A percentile compares a stretch with the other conserved stretches of the same genome.
These are phyloP conservation scores for Corynorhinus townsendii DNA, from an alignment of 2,113 vertebrate species.

Conservation along the genomic window DNA sequence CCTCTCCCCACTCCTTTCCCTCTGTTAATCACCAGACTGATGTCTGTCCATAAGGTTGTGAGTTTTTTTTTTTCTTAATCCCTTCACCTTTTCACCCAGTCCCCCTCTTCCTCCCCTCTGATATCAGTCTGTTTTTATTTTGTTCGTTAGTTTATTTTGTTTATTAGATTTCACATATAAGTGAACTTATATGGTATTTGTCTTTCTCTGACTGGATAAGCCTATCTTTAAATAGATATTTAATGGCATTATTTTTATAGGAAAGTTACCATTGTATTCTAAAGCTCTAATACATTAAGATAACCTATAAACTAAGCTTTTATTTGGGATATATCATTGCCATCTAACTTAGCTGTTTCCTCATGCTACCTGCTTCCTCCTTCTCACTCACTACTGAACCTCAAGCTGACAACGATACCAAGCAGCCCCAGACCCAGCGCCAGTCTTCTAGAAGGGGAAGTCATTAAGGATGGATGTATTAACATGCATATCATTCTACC, in stretches of 20 bases:
- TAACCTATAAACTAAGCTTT: neutral
- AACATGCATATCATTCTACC: neutral
- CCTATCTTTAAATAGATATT: neutral
- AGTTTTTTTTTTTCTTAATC: neutral
- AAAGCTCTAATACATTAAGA: neutral
- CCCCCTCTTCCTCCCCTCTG: neutral
- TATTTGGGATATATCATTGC: neutral
- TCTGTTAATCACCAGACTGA: neutral
- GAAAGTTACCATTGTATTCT: neutral
- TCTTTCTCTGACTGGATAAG: neutral
- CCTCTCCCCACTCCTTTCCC: neutral
- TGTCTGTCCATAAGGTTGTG: neutral
- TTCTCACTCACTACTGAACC: neutral
- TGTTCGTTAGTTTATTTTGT: neutral
- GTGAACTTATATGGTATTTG: neutral
- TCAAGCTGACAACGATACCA: neutral
- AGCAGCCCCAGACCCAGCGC: neutral
- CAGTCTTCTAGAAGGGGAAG: neutral
- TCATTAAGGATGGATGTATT: neutral
- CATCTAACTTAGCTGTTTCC: neutral
- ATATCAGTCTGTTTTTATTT: neutral
- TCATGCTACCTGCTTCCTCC: neutral
- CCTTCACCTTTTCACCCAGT: neutral
- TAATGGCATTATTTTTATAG: neutral
- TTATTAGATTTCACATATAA: neutral